Evolutionary conservation across 2,113 vertebrate species (phyloP).

Genomic region (Perca schrenkii): DNA sequence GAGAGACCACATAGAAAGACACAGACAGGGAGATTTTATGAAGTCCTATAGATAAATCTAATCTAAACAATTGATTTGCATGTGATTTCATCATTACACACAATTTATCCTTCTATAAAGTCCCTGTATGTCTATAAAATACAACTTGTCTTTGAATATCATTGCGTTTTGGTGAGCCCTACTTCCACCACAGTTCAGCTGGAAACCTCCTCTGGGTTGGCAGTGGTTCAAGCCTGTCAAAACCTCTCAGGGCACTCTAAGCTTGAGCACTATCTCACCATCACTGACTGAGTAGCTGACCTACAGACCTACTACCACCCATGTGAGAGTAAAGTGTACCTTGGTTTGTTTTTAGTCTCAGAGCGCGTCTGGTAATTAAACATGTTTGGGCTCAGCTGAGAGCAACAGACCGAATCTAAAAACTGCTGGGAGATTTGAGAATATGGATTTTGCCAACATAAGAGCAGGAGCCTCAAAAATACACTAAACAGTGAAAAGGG

Average conservation of each 20-base stretch:
- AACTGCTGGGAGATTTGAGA: constrained; percentile 25
- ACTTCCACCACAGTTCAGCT: constrained; percentile 54
- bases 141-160: constrained; percentile 27
- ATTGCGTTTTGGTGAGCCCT: constrained; percentile 37
- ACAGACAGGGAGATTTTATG: constrained; percentile 17
- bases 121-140: neutral
- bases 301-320: constrained; percentile 74
- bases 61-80: constrained; percentile 54
- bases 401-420: neutral
- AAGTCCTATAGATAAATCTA: constrained; percentile 35
- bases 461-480: constrained; percentile 28
- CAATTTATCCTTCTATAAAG: constrained; percentile 6
- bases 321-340: constrained; percentile 26
- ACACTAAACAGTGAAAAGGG: constrained; percentile 15
- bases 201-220: constrained; percentile 60
- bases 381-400: constrained; percentile 9
- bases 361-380: constrained; percentile 24
- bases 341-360: constrained; percentile 23
- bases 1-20: constrained; percentile 46
- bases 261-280: constrained; percentile 50
- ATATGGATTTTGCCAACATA: constrained; percentile 50
- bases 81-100: constrained; percentile 50
- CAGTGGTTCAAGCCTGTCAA: constrained; percentile 73
- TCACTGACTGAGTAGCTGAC: constrained; percentile 65
- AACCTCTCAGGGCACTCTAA: constrained; percentile 58